A percentile compares a stretch with the other conserved stretches of the same genome.
These are phyloP conservation scores for Phocoena phocoena DNA, from an alignment of 2,113 vertebrate species.

Conservation along the genomic window DNA sequence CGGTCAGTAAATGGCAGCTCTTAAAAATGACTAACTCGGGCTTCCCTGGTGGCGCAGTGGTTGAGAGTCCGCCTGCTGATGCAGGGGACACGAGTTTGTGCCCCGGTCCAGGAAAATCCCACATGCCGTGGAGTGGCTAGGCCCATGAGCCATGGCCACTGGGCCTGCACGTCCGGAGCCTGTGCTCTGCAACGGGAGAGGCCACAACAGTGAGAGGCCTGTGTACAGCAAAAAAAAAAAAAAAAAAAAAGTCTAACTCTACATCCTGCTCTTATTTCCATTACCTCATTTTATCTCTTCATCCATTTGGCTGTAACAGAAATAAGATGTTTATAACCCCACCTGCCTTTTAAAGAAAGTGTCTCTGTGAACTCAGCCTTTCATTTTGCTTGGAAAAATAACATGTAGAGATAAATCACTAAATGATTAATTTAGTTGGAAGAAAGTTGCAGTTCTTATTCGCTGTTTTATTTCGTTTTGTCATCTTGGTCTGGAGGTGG, in stretches of 20 bases:
- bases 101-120: too few relatives aligned
- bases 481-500: neutral
- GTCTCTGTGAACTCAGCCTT: neutral
- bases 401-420: neutral
- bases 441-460: neutral
- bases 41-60: too few relatives aligned
- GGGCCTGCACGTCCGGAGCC: too few relatives aligned
- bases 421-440: neutral
- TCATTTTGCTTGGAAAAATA: neutral
- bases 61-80: too few relatives aligned
- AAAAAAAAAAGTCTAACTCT: neutral
- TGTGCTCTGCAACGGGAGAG: too few relatives aligned
- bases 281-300: neutral
- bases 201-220: too few relatives aligned
- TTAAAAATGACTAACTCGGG: neutral
- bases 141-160: too few relatives aligned
- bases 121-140: too few relatives aligned
- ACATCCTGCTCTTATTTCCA: too few relatives aligned
- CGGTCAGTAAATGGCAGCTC: neutral
- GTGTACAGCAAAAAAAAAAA: too few relatives aligned
- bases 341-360: neutral
- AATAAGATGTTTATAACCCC: neutral
- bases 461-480: neutral
- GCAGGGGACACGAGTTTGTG: too few relatives aligned
- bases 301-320: neutral